Conservation (phyloP, 2,888 invertebrate species). For the Tachina lurida region DNA sequence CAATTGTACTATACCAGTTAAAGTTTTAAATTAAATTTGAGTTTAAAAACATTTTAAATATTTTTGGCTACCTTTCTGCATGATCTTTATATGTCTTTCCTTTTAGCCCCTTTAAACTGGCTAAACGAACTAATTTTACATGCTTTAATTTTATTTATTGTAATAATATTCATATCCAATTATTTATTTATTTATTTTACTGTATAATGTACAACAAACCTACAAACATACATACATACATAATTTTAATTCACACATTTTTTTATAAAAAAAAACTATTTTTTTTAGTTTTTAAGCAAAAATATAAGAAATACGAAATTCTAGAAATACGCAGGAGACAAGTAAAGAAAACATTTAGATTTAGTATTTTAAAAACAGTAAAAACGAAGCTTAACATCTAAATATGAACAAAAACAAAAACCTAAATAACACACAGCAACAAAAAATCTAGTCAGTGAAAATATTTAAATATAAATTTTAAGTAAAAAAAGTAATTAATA, state of each 20-base stretch:
- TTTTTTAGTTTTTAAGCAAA: slow-evolving; percentile 64
- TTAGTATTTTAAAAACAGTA: slow-evolving; percentile 62
- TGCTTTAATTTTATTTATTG: slow-evolving; percentile 62
- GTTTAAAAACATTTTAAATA: not conserved
- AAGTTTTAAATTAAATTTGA: not conserved
- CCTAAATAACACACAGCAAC: slow-evolving; percentile 61
- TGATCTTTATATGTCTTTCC: slow-evolving; percentile 38
- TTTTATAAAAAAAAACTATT: slow-evolving; percentile 38
- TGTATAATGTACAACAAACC: slow-evolving; percentile 58
- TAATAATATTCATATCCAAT: slow-evolving; percentile 65
- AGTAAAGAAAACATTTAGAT: slow-evolving; percentile 46
- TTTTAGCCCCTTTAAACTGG: slow-evolving; percentile 36
- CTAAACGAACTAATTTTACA: slow-evolving; percentile 50
- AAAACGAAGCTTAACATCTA: slow-evolving; percentile 59
- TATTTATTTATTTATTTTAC: slow-evolving; percentile 72
- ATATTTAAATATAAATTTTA: slow-evolving; percentile 63
- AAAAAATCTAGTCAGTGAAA: slow-evolving; percentile 71
- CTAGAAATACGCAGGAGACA: slow-evolving; percentile 53
- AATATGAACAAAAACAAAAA: slow-evolving; percentile 43
- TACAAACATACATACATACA: slow-evolving; percentile 49
- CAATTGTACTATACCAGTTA: not conserved
- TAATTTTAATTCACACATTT: slow-evolving; percentile 45
- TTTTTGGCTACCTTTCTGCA: not conserved
- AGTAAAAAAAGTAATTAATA: slow-evolving; percentile 11
- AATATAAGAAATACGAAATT: slow-evolving; percentile 24